Evolutionary conservation across 2,888 invertebrate genomes (phyloP), one percentile per base, ranked within the genome.

Genomic region (Teinopalpus imperialis): DNA sequence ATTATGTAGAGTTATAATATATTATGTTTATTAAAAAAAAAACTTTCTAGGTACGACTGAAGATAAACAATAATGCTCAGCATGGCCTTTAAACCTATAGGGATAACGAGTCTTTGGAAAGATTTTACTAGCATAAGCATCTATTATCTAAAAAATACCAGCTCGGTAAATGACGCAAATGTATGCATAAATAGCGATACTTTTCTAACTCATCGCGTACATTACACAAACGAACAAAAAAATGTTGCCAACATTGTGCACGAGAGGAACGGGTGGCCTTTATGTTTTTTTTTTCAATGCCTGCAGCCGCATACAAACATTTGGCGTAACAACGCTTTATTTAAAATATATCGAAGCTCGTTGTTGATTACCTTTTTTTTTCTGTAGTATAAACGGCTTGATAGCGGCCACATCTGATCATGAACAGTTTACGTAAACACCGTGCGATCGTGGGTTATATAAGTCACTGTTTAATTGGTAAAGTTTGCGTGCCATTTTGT

Each of bases 201-300:
- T 45, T 45, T 40, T 45, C 45, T 27, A 34, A 45, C 34, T 45
- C 45, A 32, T 32, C 45, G 39, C 45, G 32, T 45, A 29, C 34
- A 45, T 45, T 40, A 45, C 45, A 45, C 34, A 40, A 40, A 34
- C 39, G 45, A 39, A 27, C 34, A 40, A 40, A 45, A n/a, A 45
- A 40, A 45, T 13, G 40, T 21, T 29, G 39, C 39, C 27, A 34
- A 29, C 39, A 39, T 39, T 40, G 37, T 32, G 26, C 27, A 32
- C 36, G 12, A 32, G 32, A 39, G 45, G 34, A 27, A 32, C 31
- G 44, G n/a, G 20, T 10, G 6, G 39, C 45, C 34, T 26, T 45
- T 45, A 39, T 42, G 16, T 34, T 32, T 39, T 45, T 37, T 42
- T 32, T 44, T 31, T 45, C 32, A 39, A 40, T 30, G n/a, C n/a